Evolutionary conservation across 1,140 invertebrate genomes (phyloP), one percentile per base, ranked within the genome.

Genomic region (Heliconius nattereri): DNA sequence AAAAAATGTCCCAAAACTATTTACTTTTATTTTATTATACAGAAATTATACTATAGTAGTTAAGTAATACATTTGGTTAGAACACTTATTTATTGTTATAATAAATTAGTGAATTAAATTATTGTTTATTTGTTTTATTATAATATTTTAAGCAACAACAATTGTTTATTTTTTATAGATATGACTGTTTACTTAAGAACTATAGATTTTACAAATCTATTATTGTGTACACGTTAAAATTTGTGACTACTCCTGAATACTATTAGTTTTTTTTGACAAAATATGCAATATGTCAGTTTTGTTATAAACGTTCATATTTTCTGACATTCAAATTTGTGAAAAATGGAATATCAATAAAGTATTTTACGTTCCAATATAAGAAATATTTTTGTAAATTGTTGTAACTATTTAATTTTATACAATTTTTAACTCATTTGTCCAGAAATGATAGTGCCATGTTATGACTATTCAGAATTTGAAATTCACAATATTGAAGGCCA

Each of bases 1-100:
- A 76, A 70, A 76, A 49, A 76, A 45, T 70, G 37, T 29, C 35
- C 57, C 57, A 70, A 76, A 76, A 76, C 37, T 76, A 71, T 70
- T 70, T n/a, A 66, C 5, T 26, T 29, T 26, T 29, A 13, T 29
- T 52, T 66, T 29, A 66, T 26, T 16, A 26, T 66, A 35, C 11
- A 66, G 13, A n/a, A n/a, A 6, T 66, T 3, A 23, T 60, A n/a
- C 20, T 23, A 57, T 57, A 57, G 54, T 57, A 11, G 20, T 23
- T 23, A n/a, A 57, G 54, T 57, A 57, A 57, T 9, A 57, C 8
- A 57, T 3, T 7, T 7, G 54, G 3, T 57, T 57, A n/a, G 7
- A 57, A n/a, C 8, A n/a, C 20, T 9, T 57, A 20, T 57, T 9
- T 57, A 20, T 57, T 57, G 9, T 57, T 57, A 9, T 9, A 23